phyloP scores from a whole-genome alignment of 2,888 invertebrate genomes.

The Masnerella sp. region DNA sequence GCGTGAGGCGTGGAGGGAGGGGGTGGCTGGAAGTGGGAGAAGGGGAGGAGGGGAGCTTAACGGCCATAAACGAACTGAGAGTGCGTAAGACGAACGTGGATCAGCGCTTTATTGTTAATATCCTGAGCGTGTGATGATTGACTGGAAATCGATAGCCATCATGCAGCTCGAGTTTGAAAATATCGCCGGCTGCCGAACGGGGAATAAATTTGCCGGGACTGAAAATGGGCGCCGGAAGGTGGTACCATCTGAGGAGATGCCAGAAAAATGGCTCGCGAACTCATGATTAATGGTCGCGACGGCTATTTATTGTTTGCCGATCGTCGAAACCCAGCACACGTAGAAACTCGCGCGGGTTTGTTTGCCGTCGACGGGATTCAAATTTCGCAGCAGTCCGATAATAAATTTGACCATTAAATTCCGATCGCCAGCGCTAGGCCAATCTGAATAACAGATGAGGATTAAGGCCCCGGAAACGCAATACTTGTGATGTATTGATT shows the following conservation, averaged over 20 bases:
- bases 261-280: slow-evolving; percentile 27
- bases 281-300: slow-evolving; percentile 30
- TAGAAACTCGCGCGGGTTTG: slow-evolving; percentile 5
- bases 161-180: slow-evolving; percentile 23
- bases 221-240: slow-evolving; percentile 11
- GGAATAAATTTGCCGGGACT: slow-evolving; percentile 23
- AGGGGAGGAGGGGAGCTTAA: slow-evolving; percentile 11
- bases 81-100: slow-evolving; percentile 5
- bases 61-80: slow-evolving; percentile 22
- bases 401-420: slow-evolving; percentile 41
- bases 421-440: slow-evolving; percentile 22
- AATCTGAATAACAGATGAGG: slow-evolving; percentile 48
- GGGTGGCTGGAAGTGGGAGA: slow-evolving; percentile 2
- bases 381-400: slow-evolving; percentile 25
- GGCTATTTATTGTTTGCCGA: slow-evolving; percentile 50
- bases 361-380: slow-evolving; percentile 25
- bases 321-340: slow-evolving; percentile 10
- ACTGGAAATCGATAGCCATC: slow-evolving; percentile 44
- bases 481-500: slow-evolving; percentile 51
- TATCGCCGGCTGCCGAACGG: slow-evolving; percentile 18
- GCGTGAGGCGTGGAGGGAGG: too few species aligned
- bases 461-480: slow-evolving; percentile 35
- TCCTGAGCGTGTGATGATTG: slow-evolving; percentile 18
- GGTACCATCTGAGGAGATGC: slow-evolving; percentile 38
- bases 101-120: slow-evolving; percentile 43